phyloP scores from a whole-genome alignment of 2,113 vertebrate species.

The Notiomystis cincta region DNA sequence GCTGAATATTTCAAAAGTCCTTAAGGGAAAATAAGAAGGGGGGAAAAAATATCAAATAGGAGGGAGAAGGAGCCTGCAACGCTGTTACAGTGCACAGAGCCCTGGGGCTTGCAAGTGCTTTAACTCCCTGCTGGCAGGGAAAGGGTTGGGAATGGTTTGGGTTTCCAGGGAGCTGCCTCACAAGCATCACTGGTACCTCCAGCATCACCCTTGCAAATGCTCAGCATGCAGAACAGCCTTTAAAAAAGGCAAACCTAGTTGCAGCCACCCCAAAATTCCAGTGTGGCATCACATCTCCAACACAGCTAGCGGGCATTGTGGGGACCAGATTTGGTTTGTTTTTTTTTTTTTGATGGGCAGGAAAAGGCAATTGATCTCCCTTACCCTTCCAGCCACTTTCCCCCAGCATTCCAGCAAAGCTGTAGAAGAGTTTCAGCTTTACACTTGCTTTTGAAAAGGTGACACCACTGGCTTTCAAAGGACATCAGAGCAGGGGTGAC shows the following conservation, averaged over 20 bases:
- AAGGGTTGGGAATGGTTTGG: background rate
- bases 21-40: background rate
- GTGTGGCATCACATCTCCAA: fast-evolving
- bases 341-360: background rate
- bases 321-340: background rate
- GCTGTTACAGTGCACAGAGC: fast-evolving
- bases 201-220: background rate
- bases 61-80: background rate
- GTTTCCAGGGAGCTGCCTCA: background rate
- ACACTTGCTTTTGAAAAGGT: background rate
- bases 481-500: fast-evolving
- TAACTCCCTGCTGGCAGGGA: background rate
- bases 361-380: background rate
- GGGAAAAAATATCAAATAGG: fast-evolving
- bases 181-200: background rate
- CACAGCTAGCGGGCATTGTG: fast-evolving
- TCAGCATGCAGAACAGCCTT: background rate
- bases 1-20: background rate
- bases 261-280: background rate
- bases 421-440: background rate
- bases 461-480: background rate
- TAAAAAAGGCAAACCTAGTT: background rate
- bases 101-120: background rate
- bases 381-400: background rate
- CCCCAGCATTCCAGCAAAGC: background rate